Conservation (phyloP, 2,113 vertebrate genomes). For the Paramormyrops kingsleyae region DNA sequence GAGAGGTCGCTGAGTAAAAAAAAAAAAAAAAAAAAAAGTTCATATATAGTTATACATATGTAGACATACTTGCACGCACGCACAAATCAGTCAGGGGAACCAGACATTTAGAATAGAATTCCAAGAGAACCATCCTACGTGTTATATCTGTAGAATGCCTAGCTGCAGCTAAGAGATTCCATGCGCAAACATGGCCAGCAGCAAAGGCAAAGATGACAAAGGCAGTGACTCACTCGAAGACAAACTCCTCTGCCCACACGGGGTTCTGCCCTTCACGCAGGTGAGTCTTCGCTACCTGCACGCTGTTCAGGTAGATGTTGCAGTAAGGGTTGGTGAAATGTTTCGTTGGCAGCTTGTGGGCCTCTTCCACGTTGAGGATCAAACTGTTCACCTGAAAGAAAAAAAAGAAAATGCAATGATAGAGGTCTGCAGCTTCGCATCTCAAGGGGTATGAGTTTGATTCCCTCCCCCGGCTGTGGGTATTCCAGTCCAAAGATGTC, state of each 20-base stretch:
- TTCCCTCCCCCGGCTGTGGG: no score
- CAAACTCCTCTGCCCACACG: slow-evolving; percentile 96
- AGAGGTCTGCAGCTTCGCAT: neutral
- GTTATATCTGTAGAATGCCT: neutral
- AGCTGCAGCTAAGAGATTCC: neutral
- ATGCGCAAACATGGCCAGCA: neutral
- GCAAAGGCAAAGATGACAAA: neutral
- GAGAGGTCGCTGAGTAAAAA: slow-evolving; percentile 79
- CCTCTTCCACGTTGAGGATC: slow-evolving; percentile 93
- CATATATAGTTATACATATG: neutral
- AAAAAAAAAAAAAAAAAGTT: neutral
- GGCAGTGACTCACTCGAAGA: slow-evolving; percentile 82
- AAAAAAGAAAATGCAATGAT: neutral
- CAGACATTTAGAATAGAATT: neutral
- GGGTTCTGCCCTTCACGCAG: slow-evolving; percentile 94
- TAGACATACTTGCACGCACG: no score
- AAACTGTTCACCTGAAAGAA: slow-evolving; percentile 88
- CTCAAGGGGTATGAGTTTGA: neutral
- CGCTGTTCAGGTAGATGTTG: slow-evolving; percentile 95
- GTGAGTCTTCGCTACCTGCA: slow-evolving; percentile 97
- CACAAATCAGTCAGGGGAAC: neutral
- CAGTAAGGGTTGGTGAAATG: slow-evolving; percentile 96
- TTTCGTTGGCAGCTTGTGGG: slow-evolving; percentile 93
- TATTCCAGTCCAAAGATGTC: no score
- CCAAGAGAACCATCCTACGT: neutral